Evolutionary conservation across 2,888 invertebrate species (phyloP), one percentile per base, ranked within the genome.

Genomic region (Platycheirus rosarum): DNA sequence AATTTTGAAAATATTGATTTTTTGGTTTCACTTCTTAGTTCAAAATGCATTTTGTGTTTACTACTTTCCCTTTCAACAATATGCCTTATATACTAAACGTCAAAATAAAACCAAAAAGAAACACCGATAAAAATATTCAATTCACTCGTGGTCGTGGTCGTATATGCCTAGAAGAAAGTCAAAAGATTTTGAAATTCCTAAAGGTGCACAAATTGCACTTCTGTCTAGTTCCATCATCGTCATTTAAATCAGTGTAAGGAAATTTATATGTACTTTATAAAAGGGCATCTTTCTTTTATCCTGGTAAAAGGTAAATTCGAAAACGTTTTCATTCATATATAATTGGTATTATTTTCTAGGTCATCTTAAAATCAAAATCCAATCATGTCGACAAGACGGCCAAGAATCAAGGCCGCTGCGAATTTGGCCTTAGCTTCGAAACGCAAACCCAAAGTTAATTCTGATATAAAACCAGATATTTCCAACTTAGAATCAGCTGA

Each of bases 351-450:
- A 11, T 20, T 8, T n/a, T 4, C 35, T 60, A 65, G 73, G n/a
- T 20, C 40, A 65, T 40, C 23, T 29, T 32, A 11, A 18, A 66
- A 29, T 6, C n/a, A 14, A 40, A 51, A 16, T 16, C 1, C 9
- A 53, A 65, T 37, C 65, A 94, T 94, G 94, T 92, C 94, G 68
- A 92, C 93, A 51, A 91, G 95, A 90, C 90, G 95, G 87, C 93
- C 94, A 57, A 92, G 95, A 89, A 94, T 95, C 86, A 95, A 95
- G 92, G 94, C 93, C 70, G 92, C 94, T 86, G 94, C 94, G 48
- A 93, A 94, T 82, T 91, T 95, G 84, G 76, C 82, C 60, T 84
- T 76, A 29, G 80, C 76, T 44, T 74, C 85, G 8, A 86, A 86
- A 51, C 71, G 85, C 18, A 86, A 86, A 71, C 55, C 85, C 2